Percentiles rank a stretch among this genome's conserved stretches.
phyloP scores from a whole-genome alignment of 2,797 vertebrate species.

The Myioborus melanocephalus region DNA sequence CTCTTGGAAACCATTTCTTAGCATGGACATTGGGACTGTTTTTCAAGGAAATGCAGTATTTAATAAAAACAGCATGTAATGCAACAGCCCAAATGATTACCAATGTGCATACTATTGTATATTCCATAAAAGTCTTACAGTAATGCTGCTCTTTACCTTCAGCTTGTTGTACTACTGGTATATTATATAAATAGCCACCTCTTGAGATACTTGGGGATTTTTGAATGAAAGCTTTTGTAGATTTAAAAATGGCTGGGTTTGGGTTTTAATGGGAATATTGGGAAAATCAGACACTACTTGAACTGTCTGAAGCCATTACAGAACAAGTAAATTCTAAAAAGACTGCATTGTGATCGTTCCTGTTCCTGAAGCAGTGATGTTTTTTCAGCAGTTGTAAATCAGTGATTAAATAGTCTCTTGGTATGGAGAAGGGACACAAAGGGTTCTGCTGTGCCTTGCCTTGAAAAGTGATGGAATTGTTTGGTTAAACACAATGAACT shows the following conservation, averaged over 20 bases:
- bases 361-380: not conserved
- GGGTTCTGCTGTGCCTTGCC: not conserved
- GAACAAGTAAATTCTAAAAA: not conserved
- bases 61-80: not conserved
- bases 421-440: not conserved
- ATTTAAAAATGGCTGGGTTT: not conserved
- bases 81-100: not conserved
- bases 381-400: not conserved
- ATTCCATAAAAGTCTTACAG: not conserved
- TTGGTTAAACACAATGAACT: not conserved
- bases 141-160: not conserved
- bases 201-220: not conserved
- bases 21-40: not conserved
- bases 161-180: not conserved
- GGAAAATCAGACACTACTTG: not conserved
- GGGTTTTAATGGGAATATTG: not conserved
- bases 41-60: not conserved
- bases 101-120: rapidly evolving
- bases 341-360: not conserved
- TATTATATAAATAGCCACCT: not conserved
- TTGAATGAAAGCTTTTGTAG: not conserved
- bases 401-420: not conserved
- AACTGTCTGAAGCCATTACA: not conserved
- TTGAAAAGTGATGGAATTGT: not conserved
- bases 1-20: not conserved